Conservation (phyloP, 2,888 invertebrate genomes). For the Lagria hirta region DNA sequence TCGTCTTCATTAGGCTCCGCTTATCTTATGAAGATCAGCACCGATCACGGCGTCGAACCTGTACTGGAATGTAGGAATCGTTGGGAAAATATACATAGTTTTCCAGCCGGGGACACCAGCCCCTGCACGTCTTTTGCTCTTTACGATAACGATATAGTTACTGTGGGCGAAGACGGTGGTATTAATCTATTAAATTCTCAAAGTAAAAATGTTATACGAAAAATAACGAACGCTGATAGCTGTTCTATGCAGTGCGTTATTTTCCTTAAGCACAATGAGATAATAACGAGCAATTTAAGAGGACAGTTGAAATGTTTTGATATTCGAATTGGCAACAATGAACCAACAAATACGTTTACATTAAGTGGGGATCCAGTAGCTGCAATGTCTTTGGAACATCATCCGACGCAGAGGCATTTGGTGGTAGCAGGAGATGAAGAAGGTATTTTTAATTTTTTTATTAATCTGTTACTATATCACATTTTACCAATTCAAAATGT, state of each 20-base stretch:
- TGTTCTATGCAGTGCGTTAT: constrained; percentile 76
- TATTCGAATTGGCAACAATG: constrained; percentile 64
- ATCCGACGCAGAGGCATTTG: constrained; percentile 87
- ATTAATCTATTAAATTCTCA: constrained; percentile 61
- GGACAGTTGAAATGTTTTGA: constrained; percentile 93
- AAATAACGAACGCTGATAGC: constrained; percentile 75
- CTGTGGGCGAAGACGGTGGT: constrained; percentile 83
- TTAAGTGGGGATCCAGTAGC: constrained; percentile 73
- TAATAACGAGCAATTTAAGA: constrained; percentile 82
- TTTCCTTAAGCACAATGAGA: constrained; percentile 72
- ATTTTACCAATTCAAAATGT: not conserved
- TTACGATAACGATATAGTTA: constrained; percentile 76
- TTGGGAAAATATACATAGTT: constrained; percentile 71
- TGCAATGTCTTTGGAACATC: constrained; percentile 75
- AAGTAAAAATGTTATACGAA: constrained; percentile 55
- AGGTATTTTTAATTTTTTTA: constrained; percentile 53
- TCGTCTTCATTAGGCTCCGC: constrained; percentile 71
- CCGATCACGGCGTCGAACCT: constrained; percentile 60
- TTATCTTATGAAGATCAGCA: constrained; percentile 64
- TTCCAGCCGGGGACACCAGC: constrained; percentile 58
- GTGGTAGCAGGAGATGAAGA: constrained; percentile 82
- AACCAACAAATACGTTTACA: constrained; percentile 70
- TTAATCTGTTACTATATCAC: no score
- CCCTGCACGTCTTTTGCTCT: constrained; percentile 77
- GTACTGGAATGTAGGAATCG: constrained; percentile 61